A percentile compares a stretch with the other conserved stretches of the same genome.
These are phyloP conservation scores for Monomorium pharaonis DNA, from an alignment of 1,140 invertebrate genomes.

Conservation along the genomic window DNA sequence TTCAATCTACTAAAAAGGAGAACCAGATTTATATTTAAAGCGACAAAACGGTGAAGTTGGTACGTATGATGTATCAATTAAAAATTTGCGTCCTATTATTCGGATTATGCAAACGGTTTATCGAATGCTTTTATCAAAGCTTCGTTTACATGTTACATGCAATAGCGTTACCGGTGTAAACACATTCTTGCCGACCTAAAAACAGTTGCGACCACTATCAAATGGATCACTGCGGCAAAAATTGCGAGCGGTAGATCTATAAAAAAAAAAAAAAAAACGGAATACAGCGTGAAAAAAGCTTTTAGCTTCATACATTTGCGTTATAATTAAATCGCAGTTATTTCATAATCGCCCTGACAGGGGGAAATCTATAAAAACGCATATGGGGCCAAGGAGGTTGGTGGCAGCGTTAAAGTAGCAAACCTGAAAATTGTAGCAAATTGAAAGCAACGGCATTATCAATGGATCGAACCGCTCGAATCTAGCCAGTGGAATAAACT, in stretches of 20 bases:
- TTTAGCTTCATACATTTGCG: background rate
- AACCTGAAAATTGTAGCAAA: too few relatives aligned
- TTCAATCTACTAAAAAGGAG: background rate
- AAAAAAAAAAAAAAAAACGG: background rate
- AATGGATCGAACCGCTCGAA: background rate
- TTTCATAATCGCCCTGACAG: constrained; percentile 58
- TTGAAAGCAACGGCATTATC: constrained; percentile 37
- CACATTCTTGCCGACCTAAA: background rate
- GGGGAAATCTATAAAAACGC: background rate
- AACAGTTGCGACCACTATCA: background rate
- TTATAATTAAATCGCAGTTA: constrained; percentile 73
- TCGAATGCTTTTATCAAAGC: constrained; percentile 8
- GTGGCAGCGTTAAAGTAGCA: background rate
- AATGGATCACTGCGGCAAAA: background rate
- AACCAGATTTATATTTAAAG: background rate
- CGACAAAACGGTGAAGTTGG: background rate
- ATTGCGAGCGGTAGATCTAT: background rate
- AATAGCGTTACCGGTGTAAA: background rate
- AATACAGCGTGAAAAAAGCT: background rate
- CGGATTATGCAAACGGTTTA: background rate
- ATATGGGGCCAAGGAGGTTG: background rate
- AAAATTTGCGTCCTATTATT: constrained; percentile 19
- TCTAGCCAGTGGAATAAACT: constrained; percentile 14
- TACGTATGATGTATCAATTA: constrained; percentile 22
- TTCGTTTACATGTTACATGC: background rate